These are phyloP conservation scores for Danaus melanippus DNA, from an alignment of 1,140 invertebrate genomes.

Conservation along the genomic window DNA sequence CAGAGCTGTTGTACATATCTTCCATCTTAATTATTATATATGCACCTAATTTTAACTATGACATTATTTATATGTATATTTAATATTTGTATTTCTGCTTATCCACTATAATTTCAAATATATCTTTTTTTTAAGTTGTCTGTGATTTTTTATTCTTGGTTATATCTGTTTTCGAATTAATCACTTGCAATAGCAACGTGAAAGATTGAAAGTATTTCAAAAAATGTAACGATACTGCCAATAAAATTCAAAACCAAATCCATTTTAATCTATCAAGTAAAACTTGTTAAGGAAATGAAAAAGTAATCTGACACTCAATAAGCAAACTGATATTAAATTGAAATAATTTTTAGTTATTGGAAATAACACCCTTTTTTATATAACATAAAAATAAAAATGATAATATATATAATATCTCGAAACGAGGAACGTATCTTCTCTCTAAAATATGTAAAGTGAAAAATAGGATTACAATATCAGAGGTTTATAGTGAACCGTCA, in stretches of 20 bases:
- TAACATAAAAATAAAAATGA: not conserved
- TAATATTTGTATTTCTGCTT: no score
- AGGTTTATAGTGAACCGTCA: no score
- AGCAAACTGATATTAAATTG: constrained; percentile 3
- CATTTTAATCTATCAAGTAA: constrained; percentile 18
- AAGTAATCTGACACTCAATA: constrained; percentile 11
- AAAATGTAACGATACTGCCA: constrained; percentile 6
- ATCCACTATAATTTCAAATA: no score
- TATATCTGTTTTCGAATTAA: no score
- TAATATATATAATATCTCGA: not conserved
- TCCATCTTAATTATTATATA: constrained; percentile 23
- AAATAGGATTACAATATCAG: no score
- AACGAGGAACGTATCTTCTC: not conserved
- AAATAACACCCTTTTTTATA: not conserved
- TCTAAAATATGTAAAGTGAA: not conserved
- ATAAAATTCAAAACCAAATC: constrained; percentile 14
- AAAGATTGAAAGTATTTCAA: not conserved
- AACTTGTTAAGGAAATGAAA: constrained; percentile 14
- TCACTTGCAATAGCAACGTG: no score
- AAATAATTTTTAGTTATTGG: no score
- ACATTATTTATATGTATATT: no score
- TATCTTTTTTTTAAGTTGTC: no score
- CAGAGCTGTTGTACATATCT: constrained; percentile 22
- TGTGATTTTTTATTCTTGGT: no score
- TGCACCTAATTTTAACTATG: constrained; percentile 24